Conservation (phyloP, 2,888 invertebrate species). For the Agelastica alni region DNA sequence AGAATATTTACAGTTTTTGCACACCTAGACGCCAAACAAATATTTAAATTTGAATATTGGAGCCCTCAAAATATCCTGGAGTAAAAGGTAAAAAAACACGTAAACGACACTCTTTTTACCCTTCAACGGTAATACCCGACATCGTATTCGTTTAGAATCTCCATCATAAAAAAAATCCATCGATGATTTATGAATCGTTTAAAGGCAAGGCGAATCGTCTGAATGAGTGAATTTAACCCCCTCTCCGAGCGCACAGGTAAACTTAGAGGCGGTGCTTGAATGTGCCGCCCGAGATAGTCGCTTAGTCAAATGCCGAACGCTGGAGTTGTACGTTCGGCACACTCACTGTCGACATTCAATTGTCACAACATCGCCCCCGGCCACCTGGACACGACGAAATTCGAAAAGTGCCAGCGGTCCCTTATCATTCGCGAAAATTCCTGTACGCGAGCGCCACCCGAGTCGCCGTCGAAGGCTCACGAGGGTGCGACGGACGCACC, state of each 20-base stretch:
- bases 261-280: constrained; percentile 53
- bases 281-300: constrained; percentile 54
- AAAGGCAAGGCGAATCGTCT: constrained; percentile 45
- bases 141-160: constrained; percentile 4
- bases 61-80: too few species aligned
- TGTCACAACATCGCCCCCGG: constrained; percentile 34
- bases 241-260: constrained; percentile 51
- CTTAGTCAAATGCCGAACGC: constrained; percentile 56
- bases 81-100: too few species aligned
- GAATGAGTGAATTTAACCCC: constrained; percentile 56
- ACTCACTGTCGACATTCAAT: constrained; percentile 32
- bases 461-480: constrained; percentile 50
- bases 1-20: too few species aligned
- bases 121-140: too few species aligned
- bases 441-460: constrained; percentile 43
- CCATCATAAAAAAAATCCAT: constrained; percentile 36
- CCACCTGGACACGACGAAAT: constrained; percentile 43
- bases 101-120: too few species aligned
- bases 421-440: constrained; percentile 40
- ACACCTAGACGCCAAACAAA: too few species aligned
- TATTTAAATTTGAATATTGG: too few species aligned
- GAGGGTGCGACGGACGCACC: constrained; percentile 56
- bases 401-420: constrained; percentile 32
- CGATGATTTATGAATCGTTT: constrained; percentile 55
- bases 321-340: constrained; percentile 43